A percentile compares a stretch with the other conserved stretches of the same genome.
Evolutionary conservation across 2,888 invertebrate genomes (phyloP).

Genomic region (Pardosa pseudoannulata): DNA sequence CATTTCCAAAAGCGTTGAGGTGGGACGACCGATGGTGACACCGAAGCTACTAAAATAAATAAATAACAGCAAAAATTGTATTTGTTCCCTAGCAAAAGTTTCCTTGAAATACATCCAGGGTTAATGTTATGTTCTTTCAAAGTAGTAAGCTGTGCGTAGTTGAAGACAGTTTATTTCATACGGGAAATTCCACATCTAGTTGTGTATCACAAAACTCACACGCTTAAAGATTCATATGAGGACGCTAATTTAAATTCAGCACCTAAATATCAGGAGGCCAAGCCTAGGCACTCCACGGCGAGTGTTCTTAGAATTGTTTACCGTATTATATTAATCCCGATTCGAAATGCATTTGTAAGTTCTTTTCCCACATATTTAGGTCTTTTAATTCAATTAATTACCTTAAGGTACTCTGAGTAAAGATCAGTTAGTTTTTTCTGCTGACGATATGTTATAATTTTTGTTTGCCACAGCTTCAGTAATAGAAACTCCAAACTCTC

Average conservation of each 20-base stretch:
- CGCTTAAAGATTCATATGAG: slow-evolving; percentile 27
- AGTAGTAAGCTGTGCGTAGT: slow-evolving; percentile 50
- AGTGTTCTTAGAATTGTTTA: background rate
- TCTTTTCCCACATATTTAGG: background rate
- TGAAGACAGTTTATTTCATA: slow-evolving; percentile 35
- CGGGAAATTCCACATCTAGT: slow-evolving; percentile 39
- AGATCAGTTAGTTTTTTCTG: no score
- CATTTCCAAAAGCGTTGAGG: background rate
- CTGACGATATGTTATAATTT: no score
- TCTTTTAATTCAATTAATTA: background rate
- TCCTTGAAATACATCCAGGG: slow-evolving; percentile 48
- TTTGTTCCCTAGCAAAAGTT: slow-evolving; percentile 67
- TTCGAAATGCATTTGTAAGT: background rate
- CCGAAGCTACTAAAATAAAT: slow-evolving; percentile 19
- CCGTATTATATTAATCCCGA: background rate
- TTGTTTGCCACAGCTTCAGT: no score
- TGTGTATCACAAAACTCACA: slow-evolving; percentile 44
- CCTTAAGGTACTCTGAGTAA: background rate
- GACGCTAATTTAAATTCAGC: slow-evolving; percentile 68
- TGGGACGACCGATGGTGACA: slow-evolving; percentile 4
- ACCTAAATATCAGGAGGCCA: slow-evolving; percentile 36
- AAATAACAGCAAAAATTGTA: slow-evolving; percentile 37
- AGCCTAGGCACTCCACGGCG: background rate
- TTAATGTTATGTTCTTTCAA: slow-evolving; percentile 27
- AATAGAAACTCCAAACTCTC: no score